A percentile compares a stretch with the other conserved stretches of the same genome.
These are phyloP conservation scores for pig (Sus scrofa) DNA, from an alignment of 2,113 vertebrate species.

Conservation along the genomic window DNA sequence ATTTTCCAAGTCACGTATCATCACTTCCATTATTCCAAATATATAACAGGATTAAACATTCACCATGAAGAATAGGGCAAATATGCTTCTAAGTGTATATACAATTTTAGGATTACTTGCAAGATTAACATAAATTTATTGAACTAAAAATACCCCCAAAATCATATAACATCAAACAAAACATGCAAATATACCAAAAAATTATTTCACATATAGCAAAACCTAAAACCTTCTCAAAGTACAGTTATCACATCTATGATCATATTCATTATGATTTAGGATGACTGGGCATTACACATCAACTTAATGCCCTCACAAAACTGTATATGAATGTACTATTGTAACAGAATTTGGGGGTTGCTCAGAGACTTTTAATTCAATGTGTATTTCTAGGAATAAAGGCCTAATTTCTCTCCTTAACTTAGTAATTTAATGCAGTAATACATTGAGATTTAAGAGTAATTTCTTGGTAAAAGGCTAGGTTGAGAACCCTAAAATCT, in stretches of 20 bases:
- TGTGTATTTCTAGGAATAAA: not conserved
- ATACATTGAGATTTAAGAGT: not conserved
- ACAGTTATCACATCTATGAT: not conserved
- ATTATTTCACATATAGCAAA: not conserved
- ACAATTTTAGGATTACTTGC: not conserved
- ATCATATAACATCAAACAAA: slow-evolving; percentile 21
- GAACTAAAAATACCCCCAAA: not conserved
- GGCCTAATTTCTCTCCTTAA: not conserved
- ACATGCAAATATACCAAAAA: not conserved
- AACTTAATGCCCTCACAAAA: not conserved
- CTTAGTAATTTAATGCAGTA: not conserved
- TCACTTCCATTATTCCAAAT: not conserved
- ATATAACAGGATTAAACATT: not conserved
- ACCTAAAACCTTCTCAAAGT: not conserved
- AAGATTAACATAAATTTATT: not conserved
- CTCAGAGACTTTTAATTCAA: not conserved
- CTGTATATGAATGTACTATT: not conserved
- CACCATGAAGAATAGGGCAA: not conserved
- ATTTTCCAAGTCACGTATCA: not conserved
- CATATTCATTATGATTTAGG: not conserved
- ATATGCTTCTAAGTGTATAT: not conserved
- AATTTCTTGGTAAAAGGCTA: not conserved
- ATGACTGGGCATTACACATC: not conserved
- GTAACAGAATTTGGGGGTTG: not conserved
- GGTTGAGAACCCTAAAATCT: not conserved